Evolutionary conservation across 2,888 invertebrate species (phyloP), one percentile per base, ranked within the genome.

Genomic region (Tetranychus piercei): DNA sequence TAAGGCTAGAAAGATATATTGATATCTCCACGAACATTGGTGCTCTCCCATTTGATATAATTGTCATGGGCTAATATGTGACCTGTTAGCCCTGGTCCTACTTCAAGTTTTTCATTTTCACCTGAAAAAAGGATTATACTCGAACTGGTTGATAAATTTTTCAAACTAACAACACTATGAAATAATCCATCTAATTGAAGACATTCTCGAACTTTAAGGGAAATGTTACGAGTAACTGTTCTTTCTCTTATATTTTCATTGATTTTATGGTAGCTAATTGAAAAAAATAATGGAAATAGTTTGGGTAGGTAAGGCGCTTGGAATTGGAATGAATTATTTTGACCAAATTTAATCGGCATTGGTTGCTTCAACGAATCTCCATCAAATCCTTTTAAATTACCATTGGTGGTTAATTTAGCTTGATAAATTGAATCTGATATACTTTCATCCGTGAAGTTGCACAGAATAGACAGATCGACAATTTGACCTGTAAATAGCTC

Each of bases 141-240:
- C 2, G 23, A 34, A 43, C 8, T 45, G 6, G 20, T 23, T 18
- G 67, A 64, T 7, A 71, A 15, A 71, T 74, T 74, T 55, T 43
- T 71, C n/a, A 74, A 64, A 71, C 74, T 74, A 55, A 71, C 64
- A 6, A 74, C 74, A 15, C 45, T 43, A 23, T 74, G 44, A 11
- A 74, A n/a, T 6, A 20, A 6, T 15, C 22, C 43, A 22, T 74
- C 74, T 45, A 74, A 18, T 18, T 44, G 44, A 18, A 74, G 55
- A 55, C 74, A 74, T 71, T 74, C 74, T 4, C 22, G 65, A 8
- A 74, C 74, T 7, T 1, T 15, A 43, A 74, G 55, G 8, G 8
- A 18, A 9, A 74, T 20, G 5, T 34, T 74, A 55, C 44, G 23
- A 45, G 71, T 71, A 3, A 71, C 8, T 11, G 44, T 20, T 5